phyloP scores from a whole-genome alignment of 2,797 vertebrate species.

The Anas bahamensis region DNA sequence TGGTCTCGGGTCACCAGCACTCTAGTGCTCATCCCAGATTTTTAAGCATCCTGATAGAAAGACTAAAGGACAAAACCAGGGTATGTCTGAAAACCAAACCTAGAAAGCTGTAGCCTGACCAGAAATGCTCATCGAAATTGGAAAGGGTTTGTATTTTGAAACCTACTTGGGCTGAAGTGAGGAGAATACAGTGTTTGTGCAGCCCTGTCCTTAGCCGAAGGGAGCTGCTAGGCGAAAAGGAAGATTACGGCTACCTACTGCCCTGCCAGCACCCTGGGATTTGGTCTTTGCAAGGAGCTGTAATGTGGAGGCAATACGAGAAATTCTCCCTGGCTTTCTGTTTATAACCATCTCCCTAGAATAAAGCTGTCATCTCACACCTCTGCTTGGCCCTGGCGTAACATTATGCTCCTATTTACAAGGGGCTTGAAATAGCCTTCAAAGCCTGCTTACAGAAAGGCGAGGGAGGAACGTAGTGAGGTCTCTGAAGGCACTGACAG shows the following conservation, averaged over 20 bases:
- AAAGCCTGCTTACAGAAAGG: background rate
- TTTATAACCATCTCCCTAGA: constrained; percentile 43
- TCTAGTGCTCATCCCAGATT: background rate
- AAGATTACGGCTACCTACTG: background rate
- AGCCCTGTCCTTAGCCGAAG: background rate
- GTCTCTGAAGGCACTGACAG: background rate
- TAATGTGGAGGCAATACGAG: background rate
- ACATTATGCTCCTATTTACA: constrained; percentile 50
- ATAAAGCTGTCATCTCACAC: constrained; percentile 55
- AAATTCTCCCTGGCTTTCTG: constrained; percentile 39
- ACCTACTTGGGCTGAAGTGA: background rate
- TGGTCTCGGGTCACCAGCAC: background rate
- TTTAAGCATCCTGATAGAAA: background rate
- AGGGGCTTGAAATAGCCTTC: constrained; percentile 9
- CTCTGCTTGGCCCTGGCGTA: constrained; percentile 37
- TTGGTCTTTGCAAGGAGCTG: constrained; percentile 9
- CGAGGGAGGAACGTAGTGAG: background rate
- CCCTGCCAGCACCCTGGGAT: background rate
- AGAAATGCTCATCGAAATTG: background rate
- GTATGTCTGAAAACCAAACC: background rate
- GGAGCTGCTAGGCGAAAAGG: background rate
- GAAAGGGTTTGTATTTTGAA: background rate
- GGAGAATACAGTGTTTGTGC: background rate
- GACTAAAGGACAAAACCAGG: background rate
- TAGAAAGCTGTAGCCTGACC: background rate